Conservation (phyloP, 2,113 vertebrate genomes). For the Saccopteryx bilineata region DNA sequence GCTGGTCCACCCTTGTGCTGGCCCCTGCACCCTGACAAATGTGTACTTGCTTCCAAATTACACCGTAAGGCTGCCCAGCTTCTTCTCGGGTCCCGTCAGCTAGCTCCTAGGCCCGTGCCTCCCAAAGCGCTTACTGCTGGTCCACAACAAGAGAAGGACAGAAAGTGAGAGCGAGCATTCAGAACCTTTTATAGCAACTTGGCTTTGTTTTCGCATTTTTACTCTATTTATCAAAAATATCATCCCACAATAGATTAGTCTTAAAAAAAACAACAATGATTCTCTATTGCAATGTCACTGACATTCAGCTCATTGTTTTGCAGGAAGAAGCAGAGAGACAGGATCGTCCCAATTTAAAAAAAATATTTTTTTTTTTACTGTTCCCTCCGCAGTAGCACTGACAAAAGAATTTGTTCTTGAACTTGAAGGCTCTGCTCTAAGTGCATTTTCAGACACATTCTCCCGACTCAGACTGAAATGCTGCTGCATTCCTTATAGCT, state of each 20-base stretch:
- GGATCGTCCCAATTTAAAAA: rapidly evolving
- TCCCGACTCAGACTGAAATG: neutral
- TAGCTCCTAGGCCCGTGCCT: neutral
- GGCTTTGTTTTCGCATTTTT: neutral
- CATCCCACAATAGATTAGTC: no score
- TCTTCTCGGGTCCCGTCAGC: neutral
- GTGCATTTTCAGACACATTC: neutral
- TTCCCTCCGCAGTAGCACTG: neutral
- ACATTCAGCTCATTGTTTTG: neutral
- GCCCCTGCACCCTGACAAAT: neutral
- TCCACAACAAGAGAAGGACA: neutral
- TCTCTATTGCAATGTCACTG: neutral
- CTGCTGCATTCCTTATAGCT: neutral
- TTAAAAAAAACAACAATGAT: neutral
- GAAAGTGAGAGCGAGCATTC: neutral
- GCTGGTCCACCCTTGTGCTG: rapidly evolving
- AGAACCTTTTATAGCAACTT: neutral
- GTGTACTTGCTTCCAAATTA: neutral
- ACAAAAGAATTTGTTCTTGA: neutral
- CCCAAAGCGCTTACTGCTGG: neutral
- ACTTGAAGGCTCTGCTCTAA: neutral
- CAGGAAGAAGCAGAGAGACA: neutral
- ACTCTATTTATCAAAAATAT: neutral
- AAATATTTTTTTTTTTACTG: neutral
- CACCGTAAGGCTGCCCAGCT: neutral